Percentiles rank a stretch among this genome's conserved stretches.
Evolutionary conservation across 2,113 vertebrate genomes (phyloP).

Genomic region (Ondatra zibethicus): DNA sequence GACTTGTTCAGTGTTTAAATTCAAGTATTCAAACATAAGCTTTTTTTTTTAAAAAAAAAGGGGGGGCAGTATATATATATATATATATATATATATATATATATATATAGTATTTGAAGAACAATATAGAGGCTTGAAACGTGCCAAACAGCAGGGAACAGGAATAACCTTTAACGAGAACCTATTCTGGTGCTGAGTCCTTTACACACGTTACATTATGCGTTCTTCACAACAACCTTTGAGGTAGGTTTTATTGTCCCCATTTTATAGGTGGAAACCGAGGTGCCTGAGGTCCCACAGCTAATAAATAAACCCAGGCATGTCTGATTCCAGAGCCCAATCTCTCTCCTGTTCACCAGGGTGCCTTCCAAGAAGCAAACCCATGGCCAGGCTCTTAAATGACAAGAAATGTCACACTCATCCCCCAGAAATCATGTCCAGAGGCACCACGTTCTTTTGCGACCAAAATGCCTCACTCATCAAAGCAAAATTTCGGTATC

Average conservation of each 20-base stretch:
- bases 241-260: constrained; percentile 78
- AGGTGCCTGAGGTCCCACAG: constrained; percentile 71
- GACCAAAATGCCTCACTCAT: constrained; percentile 60
- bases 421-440: constrained; percentile 42
- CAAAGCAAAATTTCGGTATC: constrained; percentile 62
- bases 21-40: constrained; percentile 20
- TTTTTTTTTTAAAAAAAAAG: constrained; percentile 5
- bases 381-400: constrained; percentile 25
- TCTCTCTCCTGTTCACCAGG: constrained; percentile 49
- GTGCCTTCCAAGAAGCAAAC: constrained; percentile 61
- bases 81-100: too few species aligned
- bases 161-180: constrained; percentile 68
- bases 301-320: constrained; percentile 77
- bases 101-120: constrained; percentile 65
- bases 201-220: constrained; percentile 64
- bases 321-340: constrained; percentile 62
- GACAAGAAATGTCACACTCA: constrained; percentile 22
- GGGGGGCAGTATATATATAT: neutral
- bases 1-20: constrained; percentile 5
- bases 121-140: constrained; percentile 66
- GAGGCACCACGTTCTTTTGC: constrained; percentile 50
- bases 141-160: constrained; percentile 73
- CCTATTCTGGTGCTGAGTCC: constrained; percentile 50
- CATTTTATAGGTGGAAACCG: constrained; percentile 79
- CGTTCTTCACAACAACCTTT: constrained; percentile 79